Base-by-base conservation (phyloP, 2,797 vertebrate species). In the Oryzias sinensis region DNA sequence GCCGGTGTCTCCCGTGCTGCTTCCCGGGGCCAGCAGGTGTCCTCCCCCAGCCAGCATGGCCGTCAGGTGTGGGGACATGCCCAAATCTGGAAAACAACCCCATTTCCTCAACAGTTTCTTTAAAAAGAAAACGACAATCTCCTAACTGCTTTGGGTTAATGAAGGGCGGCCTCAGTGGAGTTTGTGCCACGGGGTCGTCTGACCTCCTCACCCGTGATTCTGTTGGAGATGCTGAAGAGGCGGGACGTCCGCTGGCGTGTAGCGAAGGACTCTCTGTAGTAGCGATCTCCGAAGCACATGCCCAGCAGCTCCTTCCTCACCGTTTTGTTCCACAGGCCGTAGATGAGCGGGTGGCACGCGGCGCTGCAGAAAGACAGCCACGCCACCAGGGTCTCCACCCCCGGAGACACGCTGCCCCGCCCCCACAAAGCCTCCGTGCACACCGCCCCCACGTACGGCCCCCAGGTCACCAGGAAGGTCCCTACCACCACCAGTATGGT, bases 241-340 rank as follows among this genome's bases (percentile, higher is more conserved):
- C 97, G 86, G 0, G 95, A 94, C 0, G 94, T 96, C 65, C 97
- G 91, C 6, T 95, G 96, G 0, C 94, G 90, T 3, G 93, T 95
- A 27, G 95, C 94, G 5, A 98, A 98, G 0, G 97, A 93, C 78
- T 97, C 97, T 14, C 97, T 90, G 75, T 96, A 98, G 75, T 98
- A 97, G 8, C 97, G 93, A 71, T 96, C 96, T 20, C 96, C 96
- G 0, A 97, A 97, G 86, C 97, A 99, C 94, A 98, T 96, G 41
- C 96, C 95, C 61, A 99, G 89, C 4, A 99, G 93, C 50, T 99
- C 97, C 80, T 96, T 98, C 67, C 97, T 94, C 15, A 99, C 97
- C 0, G 97, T 99, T 89, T 99, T 99, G 83, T 99, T 98, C 97
- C 97, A 99, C 56, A 99, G 86, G 5, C 96, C 97, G 0, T 99